Conservation (phyloP, 2,797 vertebrate genomes). For the Acridotheres tristis region DNA sequence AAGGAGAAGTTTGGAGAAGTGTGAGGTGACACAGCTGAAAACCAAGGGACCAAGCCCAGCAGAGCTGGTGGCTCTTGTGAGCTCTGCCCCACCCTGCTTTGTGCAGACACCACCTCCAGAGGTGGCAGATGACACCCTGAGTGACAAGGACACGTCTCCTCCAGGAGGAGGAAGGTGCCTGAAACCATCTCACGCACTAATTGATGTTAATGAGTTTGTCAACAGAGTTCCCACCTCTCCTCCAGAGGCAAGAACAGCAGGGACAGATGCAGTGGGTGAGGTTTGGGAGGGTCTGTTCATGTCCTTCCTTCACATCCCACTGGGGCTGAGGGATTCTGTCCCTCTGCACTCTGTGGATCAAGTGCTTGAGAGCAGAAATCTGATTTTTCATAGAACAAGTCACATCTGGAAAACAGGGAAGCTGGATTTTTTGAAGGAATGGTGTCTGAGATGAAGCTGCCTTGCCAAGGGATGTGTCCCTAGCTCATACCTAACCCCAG, state of each 20-base stretch:
- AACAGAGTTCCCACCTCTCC: not conserved
- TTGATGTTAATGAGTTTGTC: not conserved
- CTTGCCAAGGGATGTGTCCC: not conserved
- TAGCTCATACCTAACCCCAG: not conserved
- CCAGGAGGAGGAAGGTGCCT: fast-evolving
- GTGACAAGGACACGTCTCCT: not conserved
- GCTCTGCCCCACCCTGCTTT: fast-evolving
- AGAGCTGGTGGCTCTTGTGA: not conserved
- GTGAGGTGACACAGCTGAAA: not conserved
- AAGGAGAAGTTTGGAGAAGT: not conserved
- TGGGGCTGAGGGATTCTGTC: fast-evolving
- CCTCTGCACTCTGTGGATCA: fast-evolving
- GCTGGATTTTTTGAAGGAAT: not conserved
- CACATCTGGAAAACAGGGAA: not conserved
- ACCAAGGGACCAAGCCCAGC: not conserved
- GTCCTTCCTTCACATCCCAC: fast-evolving
- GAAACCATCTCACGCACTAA: not conserved
- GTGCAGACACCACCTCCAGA: not conserved
- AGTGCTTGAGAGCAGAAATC: not conserved
- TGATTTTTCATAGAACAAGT: not conserved
- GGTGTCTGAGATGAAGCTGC: not conserved
- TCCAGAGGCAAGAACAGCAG: not conserved
- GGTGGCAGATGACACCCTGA: too few relatives aligned
- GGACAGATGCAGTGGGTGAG: not conserved
- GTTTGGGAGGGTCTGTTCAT: fast-evolving